Base-by-base conservation (phyloP, 2,888 invertebrate genomes). In the Malacosoma neustria region DNA sequence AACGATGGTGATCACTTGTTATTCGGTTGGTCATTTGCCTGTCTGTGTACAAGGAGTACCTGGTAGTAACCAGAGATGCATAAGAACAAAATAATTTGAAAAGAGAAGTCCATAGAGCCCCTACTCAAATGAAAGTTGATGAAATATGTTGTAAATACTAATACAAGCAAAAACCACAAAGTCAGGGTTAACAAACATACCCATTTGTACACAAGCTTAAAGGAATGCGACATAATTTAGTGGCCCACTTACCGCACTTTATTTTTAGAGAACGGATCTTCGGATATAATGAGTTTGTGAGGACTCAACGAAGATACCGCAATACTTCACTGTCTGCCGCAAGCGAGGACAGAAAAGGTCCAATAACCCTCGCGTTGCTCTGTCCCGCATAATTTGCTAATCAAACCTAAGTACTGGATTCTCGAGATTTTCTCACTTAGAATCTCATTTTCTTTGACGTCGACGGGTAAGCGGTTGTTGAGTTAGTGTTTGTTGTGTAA, bases 381-480 rank as follows among this genome's bases (percentile, higher is more conserved):
- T 33, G 33, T 32, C 36, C 37, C 45, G 53, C 45, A 54, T 54
- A 57, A 53, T 54, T 57, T 41, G 46, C 44, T 44, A 53, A 54
- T 54, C 53, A 48, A 38, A 40, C 33, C 36, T 40, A 39, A 46
- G 44, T 37, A 42, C 29, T 36, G 37, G 37, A 44, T 41, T 40
- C 29, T n/a, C 30, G 31, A 13, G 13, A 34, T n/a, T 34, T 34
- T 29, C 34, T n/a, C 32, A 14, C 29, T 14, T n/a, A 37, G 29
- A 29, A 33, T 34, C 37, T 32, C 39, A 34, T 43, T 43, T 34
- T 34, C 35, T 22, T 22, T 22, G 3, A 22, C 22, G 22, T 22
- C 4, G 22, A 22, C 22, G 22, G 22, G 22, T 22, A 3, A 22
- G 22, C 22, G 22, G 22, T 22, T 22, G 9, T 22, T 22, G 9